These are phyloP conservation scores for Nothobranchius furzeri DNA, from an alignment of 2,113 vertebrate species.

Conservation along the genomic window DNA sequence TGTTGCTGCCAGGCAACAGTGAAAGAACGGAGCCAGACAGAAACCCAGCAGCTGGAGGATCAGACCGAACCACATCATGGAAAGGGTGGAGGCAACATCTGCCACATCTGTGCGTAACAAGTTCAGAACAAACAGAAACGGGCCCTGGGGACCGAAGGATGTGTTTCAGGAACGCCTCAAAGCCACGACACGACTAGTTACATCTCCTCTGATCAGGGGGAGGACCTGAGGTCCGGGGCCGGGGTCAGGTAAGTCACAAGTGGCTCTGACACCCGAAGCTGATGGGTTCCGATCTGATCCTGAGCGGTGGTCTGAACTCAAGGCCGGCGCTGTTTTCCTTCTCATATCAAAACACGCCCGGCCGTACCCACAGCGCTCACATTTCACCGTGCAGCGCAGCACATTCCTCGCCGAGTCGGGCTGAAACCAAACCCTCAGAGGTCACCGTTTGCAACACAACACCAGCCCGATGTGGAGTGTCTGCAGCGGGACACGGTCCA, in stretches of 20 bases:
- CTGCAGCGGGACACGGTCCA: too few relatives aligned
- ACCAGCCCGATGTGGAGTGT: too few relatives aligned
- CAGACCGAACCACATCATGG: constrained; percentile 4
- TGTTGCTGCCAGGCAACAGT: constrained; percentile 15
- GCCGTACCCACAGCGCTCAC: constrained; percentile 50
- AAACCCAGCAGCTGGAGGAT: not conserved
- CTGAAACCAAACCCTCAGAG: too few relatives aligned
- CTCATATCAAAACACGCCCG: constrained; percentile 49
- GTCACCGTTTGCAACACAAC: too few relatives aligned
- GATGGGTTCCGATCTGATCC: too few relatives aligned
- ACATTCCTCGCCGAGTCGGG: constrained; percentile 28
- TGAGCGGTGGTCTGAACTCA: not conserved
- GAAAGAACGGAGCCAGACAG: not conserved
- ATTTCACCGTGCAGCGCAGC: constrained; percentile 40
- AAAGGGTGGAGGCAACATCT: constrained; percentile 35
- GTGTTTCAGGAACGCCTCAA: not conserved
- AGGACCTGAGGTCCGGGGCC: too few relatives aligned
- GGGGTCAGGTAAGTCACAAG: too few relatives aligned
- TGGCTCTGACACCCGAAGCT: too few relatives aligned
- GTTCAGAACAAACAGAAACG: not conserved
- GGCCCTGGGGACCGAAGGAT: not conserved
- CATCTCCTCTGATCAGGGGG: not conserved
- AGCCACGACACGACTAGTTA: not conserved
- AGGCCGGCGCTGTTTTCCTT: constrained; percentile 35
- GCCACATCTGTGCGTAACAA: constrained; percentile 23